Conservation (phyloP, 2,888 invertebrate species). For the Eumerus sabulonum region DNA sequence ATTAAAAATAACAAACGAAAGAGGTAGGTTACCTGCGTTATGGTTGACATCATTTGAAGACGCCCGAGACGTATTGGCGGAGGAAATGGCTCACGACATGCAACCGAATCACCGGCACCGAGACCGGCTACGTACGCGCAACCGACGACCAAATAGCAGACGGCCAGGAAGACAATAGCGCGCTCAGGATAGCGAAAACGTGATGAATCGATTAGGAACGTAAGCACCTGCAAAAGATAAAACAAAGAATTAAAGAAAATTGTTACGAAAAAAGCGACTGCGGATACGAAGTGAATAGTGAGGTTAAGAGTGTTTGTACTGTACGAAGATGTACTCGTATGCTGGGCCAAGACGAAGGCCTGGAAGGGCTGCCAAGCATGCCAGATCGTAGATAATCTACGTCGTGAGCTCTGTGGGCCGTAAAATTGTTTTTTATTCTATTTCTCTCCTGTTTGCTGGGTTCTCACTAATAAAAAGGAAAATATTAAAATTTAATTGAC, state of each 20-base stretch:
- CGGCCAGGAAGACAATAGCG: constrained; percentile 97
- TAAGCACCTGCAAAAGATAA: constrained; percentile 82
- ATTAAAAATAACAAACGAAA: constrained; percentile 46
- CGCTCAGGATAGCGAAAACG: constrained; percentile 98
- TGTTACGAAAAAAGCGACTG: neutral
- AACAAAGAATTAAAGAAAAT: constrained; percentile 46
- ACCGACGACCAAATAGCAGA: constrained; percentile 97
- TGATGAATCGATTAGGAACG: constrained; percentile 96
- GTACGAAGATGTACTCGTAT: constrained; percentile 31
- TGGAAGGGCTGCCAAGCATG: neutral
- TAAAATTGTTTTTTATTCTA: constrained; percentile 20
- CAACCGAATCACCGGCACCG: constrained; percentile 88
- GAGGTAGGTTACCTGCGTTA: constrained; percentile 88
- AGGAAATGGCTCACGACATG: constrained; percentile 90
- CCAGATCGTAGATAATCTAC: constrained; percentile 17
- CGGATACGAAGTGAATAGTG: too few species aligned
- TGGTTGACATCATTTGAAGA: constrained; percentile 88
- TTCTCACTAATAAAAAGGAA: constrained; percentile 29
- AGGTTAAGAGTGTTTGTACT: neutral
- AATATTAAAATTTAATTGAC: constrained; percentile 66
- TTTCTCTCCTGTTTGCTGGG: neutral
- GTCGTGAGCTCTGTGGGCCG: constrained; percentile 41
- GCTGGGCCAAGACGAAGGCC: constrained; percentile 16
- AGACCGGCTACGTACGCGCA: constrained; percentile 94
- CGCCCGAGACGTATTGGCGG: constrained; percentile 85